phyloP scores from a whole-genome alignment of 2,888 invertebrate species.

The Apamea epomidion region DNA sequence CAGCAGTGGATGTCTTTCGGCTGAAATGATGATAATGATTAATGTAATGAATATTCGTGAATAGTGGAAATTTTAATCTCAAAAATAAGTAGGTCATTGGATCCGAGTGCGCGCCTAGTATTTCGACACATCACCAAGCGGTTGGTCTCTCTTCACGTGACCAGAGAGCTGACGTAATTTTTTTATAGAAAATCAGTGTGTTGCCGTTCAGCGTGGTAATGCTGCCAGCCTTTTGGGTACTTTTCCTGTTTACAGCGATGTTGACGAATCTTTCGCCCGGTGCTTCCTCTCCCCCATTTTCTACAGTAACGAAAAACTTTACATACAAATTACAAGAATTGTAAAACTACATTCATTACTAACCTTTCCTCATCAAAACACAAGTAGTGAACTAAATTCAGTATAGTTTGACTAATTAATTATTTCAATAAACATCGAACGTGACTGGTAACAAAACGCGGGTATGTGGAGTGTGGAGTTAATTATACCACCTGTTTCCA shows the following conservation, averaged over 20 bases:
- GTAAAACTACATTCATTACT: neutral
- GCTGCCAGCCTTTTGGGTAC: neutral
- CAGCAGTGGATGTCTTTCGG: neutral
- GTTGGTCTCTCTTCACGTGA: no score
- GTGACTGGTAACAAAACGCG: constrained; percentile 28
- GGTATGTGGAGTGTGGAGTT: constrained; percentile 36
- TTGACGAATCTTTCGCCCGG: no score
- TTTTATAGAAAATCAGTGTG: neutral
- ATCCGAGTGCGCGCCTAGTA: no score
- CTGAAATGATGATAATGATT: neutral
- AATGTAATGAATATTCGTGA: no score
- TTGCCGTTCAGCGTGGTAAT: neutral
- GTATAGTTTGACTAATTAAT: constrained; percentile 47
- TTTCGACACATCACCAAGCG: no score
- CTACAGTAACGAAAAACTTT: neutral
- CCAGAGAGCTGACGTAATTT: no score
- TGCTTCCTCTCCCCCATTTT: no score
- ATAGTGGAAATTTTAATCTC: no score
- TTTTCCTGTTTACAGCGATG: neutral
- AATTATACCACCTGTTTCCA: constrained; percentile 54
- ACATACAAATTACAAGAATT: neutral
- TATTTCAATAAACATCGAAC: constrained; percentile 40
- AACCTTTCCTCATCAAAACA: constrained; percentile 3
- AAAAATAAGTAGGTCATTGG: no score
- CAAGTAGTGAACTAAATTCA: constrained; percentile 17